Conservation (phyloP, 2,113 vertebrate genomes). For the Pao palembangensis region DNA sequence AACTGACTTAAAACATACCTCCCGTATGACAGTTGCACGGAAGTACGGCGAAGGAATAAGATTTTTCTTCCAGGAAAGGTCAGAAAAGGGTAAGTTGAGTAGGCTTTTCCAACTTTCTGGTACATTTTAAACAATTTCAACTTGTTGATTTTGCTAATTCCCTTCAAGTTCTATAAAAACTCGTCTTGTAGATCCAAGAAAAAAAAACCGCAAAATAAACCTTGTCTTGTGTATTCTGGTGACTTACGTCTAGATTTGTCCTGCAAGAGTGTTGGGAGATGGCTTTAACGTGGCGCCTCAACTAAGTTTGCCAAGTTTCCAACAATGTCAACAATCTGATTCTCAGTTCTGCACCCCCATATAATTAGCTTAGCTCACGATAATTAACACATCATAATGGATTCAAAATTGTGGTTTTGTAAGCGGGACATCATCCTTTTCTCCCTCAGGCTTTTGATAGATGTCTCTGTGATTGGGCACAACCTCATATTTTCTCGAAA, state of each 20-base stretch:
- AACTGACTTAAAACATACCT: too few relatives aligned
- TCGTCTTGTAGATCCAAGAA: neutral
- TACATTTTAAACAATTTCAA: slow-evolving; percentile 30
- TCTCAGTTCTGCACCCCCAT: neutral
- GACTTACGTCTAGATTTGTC: neutral
- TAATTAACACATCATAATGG: neutral
- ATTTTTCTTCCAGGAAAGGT: neutral
- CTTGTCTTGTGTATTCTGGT: neutral
- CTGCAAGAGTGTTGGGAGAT: slow-evolving; percentile 7
- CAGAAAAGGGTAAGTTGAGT: slow-evolving; percentile 57
- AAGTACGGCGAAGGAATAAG: neutral
- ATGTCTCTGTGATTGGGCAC: neutral
- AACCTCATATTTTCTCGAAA: neutral
- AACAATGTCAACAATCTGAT: slow-evolving; percentile 19
- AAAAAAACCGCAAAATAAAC: neutral
- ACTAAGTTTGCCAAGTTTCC: slow-evolving; percentile 41
- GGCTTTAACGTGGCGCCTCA: slow-evolving; percentile 62
- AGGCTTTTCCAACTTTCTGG: slow-evolving; percentile 28
- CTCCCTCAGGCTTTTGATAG: slow-evolving; percentile 2
- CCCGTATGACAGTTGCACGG: neutral
- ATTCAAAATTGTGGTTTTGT: neutral
- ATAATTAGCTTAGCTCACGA: neutral
- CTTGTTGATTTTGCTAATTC: neutral
- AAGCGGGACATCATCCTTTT: neutral
- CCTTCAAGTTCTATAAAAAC: neutral